Percentiles rank a stretch among this genome's conserved stretches.
Conservation (phyloP, 2,888 invertebrate species). For the Sericinus montela region DNA sequence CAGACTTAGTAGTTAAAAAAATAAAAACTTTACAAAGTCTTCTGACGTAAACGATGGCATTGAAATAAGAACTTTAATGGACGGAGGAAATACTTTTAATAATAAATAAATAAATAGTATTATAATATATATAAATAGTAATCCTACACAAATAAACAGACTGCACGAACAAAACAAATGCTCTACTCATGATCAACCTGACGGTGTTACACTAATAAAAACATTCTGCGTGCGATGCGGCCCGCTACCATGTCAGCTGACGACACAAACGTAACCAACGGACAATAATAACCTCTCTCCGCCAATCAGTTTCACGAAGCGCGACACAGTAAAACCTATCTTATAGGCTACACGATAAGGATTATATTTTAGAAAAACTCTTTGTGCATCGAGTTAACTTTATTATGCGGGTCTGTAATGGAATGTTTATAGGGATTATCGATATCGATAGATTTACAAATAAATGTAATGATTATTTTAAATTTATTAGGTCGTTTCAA, state of each 20-base stretch:
- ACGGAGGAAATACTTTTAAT: too few relatives aligned
- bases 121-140: too few relatives aligned
- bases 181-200: conserved; percentile 5
- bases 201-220: conserved; percentile 7
- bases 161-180: neutral
- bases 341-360: conserved; percentile 29
- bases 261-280: neutral
- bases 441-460: conserved; percentile 30
- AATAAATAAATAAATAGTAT: too few relatives aligned
- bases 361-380: conserved; percentile 28
- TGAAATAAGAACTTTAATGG: too few relatives aligned
- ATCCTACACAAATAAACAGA: too few relatives aligned
- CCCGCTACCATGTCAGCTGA: conserved; percentile 13
- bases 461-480: too few relatives aligned
- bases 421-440: conserved; percentile 28
- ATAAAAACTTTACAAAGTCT: too few relatives aligned
- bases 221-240: conserved; percentile 13
- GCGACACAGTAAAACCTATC: conserved; percentile 2
- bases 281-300: conserved; percentile 8
- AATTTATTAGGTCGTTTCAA: too few relatives aligned
- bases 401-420: conserved; percentile 53
- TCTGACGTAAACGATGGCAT: too few relatives aligned
- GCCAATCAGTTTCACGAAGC: neutral
- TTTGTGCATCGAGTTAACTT: conserved; percentile 40
- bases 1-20: too few relatives aligned